A percentile compares a stretch with the other conserved stretches of the same genome.
Evolutionary conservation across 2,888 invertebrate species (phyloP).

Genomic region (Agrochola lota): DNA sequence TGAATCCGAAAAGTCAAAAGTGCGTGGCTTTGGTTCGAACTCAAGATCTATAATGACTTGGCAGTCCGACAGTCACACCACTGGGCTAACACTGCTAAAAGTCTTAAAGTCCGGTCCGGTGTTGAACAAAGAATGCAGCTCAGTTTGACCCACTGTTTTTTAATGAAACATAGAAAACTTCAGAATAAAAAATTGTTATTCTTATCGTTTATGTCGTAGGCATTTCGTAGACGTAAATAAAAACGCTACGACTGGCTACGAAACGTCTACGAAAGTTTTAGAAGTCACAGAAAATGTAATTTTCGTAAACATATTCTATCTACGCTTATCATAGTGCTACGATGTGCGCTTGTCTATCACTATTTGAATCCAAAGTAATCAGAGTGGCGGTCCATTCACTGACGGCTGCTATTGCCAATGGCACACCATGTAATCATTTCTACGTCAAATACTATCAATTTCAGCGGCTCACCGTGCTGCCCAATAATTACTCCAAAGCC

Average conservation of each 20-base stretch:
- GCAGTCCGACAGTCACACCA: too few species aligned
- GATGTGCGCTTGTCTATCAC: constrained; percentile 73
- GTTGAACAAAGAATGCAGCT: too few species aligned
- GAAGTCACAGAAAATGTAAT: too few species aligned
- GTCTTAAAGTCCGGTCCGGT: too few species aligned
- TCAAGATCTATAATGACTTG: too few species aligned
- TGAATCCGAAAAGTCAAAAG: too few species aligned
- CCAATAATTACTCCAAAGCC: constrained; percentile 56
- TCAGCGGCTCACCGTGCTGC: constrained; percentile 41
- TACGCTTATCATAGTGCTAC: constrained; percentile 57
- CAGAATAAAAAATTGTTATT: too few species aligned
- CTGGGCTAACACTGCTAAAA: too few species aligned
- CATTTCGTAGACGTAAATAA: not conserved
- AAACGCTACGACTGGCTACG: constrained; percentile 18
- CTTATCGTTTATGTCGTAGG: too few species aligned
- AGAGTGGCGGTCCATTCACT: constrained; percentile 74
- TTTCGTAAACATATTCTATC: constrained; percentile 10
- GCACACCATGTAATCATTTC: constrained; percentile 66
- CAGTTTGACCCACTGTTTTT: too few species aligned
- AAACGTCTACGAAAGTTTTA: not conserved
- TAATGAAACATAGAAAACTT: too few species aligned
- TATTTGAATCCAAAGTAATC: constrained; percentile 79
- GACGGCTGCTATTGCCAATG: constrained; percentile 69
- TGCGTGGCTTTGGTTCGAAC: too few species aligned
- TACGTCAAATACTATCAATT: constrained; percentile 68